phyloP scores from a whole-genome alignment of 2,888 invertebrate species.

The Dynastes tityus region DNA sequence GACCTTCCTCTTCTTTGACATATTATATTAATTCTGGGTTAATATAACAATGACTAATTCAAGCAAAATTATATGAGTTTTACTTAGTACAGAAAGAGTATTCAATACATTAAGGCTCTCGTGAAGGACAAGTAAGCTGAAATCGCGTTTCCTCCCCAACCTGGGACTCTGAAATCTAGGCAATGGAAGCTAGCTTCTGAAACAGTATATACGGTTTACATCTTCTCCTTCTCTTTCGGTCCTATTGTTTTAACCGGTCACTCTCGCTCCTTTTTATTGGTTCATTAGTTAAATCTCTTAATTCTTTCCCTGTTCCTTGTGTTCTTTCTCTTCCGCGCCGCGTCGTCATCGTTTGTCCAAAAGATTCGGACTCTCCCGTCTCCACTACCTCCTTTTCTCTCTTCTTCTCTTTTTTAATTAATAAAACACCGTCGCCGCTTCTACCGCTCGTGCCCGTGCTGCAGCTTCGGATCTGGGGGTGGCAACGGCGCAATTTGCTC shows the following conservation, averaged over 20 bases:
- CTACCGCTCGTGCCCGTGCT: background rate
- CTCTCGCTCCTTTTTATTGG: conserved; percentile 51
- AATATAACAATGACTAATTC: no score
- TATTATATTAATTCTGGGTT: no score
- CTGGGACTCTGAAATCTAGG: background rate
- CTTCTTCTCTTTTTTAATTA: conserved; percentile 58
- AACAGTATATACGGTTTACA: background rate
- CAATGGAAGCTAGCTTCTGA: background rate
- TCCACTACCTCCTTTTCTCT: conserved; percentile 5
- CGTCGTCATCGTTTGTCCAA: conserved; percentile 6
- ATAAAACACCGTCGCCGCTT: conserved; percentile 57
- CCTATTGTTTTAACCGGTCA: background rate
- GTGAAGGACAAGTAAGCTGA: background rate
- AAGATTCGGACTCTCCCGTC: background rate
- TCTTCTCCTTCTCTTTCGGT: background rate
- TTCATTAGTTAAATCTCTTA: conserved; percentile 54
- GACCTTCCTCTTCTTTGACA: no score
- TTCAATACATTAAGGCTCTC: background rate
- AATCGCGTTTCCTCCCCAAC: background rate
- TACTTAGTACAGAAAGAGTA: no score
- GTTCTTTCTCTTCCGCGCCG: conserved; percentile 22
- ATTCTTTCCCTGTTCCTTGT: conserved; percentile 50
- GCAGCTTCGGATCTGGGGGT: conserved; percentile 36
- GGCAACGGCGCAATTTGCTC: conserved; percentile 59
- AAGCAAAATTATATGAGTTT: no score